Evolutionary conservation across 2,888 invertebrate species (phyloP).

Genomic region (Anthrax anthrax): DNA sequence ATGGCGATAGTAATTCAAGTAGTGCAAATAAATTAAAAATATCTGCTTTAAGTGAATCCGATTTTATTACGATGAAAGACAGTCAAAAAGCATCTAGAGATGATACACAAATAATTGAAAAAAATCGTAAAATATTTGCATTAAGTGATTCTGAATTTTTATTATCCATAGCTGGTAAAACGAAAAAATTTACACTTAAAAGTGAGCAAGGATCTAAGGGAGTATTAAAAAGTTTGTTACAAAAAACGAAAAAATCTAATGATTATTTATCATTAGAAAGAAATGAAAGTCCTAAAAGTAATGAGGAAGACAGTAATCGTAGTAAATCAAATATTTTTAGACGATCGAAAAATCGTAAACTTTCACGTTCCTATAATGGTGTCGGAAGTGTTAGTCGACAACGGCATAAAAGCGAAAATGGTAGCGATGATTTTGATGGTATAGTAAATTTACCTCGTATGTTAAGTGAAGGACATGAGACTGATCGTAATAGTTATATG

Average conservation of each 20-base stretch:
- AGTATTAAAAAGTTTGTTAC: constrained; percentile 26
- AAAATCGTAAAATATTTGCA: constrained; percentile 20
- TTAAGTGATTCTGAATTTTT: constrained; percentile 33
- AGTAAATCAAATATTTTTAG: constrained; percentile 20
- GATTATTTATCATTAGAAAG: constrained; percentile 30
- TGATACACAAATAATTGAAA: constrained; percentile 4
- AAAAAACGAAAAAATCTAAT: constrained; percentile 30
- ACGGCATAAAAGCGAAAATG: constrained; percentile 14
- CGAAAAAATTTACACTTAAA: constrained; percentile 16
- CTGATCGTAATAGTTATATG: constrained; percentile 7
- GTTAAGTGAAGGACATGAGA: constrained; percentile 17
- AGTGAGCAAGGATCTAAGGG: constrained; percentile 21
- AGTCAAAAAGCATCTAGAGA: background rate
- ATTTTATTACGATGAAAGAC: constrained; percentile 28
- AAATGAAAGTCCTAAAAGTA: constrained; percentile 13
- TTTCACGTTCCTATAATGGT: constrained; percentile 33
- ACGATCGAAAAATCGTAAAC: constrained; percentile 28
- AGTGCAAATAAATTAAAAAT: constrained; percentile 13
- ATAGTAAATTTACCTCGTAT: constrained; percentile 20
- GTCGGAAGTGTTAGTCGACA: constrained; percentile 15
- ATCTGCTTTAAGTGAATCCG: constrained; percentile 30
- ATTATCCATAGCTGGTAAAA: constrained; percentile 20
- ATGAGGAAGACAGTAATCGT: constrained; percentile 1
- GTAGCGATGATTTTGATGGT: constrained; percentile 5
- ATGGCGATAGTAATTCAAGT: constrained; percentile 6